A percentile compares a stretch with the other conserved stretches of the same genome.
Conservation (phyloP, 2,113 vertebrate species). For the Puffinus mauretanicus region DNA sequence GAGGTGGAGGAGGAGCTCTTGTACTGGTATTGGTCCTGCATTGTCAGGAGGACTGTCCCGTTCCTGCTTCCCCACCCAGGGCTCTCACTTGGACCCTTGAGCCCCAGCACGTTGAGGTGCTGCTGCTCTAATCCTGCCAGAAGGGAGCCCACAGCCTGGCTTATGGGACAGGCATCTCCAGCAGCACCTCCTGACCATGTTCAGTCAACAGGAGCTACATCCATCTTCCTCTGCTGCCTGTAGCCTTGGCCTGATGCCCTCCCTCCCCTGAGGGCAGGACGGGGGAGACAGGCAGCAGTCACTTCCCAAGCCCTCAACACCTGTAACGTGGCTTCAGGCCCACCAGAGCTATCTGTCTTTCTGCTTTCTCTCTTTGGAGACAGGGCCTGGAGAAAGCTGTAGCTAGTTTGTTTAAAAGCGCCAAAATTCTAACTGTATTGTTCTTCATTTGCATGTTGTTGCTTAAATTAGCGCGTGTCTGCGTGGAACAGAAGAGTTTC, state of each 20-base stretch:
- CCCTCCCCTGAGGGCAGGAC: not conserved
- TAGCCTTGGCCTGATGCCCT: not conserved
- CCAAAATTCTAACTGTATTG: not conserved
- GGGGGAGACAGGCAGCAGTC: not conserved
- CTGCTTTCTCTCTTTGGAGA: not conserved
- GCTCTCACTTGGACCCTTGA: not conserved
- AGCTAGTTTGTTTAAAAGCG: slow-evolving; percentile 9
- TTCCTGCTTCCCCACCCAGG: not conserved
- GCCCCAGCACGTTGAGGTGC: not conserved
- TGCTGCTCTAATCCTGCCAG: not conserved
- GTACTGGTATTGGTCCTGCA: not conserved
- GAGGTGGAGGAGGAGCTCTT: not conserved
- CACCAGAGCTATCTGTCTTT: not conserved
- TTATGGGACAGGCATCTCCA: not conserved
- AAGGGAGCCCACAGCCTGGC: not conserved
- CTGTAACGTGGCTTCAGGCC: not conserved
- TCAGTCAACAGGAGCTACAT: not conserved
- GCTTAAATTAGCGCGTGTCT: slow-evolving; percentile 30
- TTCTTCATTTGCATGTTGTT: slow-evolving; percentile 45
- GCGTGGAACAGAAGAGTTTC: not conserved
- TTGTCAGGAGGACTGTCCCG: not conserved
- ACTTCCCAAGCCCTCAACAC: not conserved
- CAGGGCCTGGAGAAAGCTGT: not conserved
- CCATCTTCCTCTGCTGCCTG: not conserved
- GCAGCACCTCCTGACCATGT: not conserved